phyloP scores from a whole-genome alignment of 2,113 vertebrate genomes.

The Laticauda colubrina region DNA sequence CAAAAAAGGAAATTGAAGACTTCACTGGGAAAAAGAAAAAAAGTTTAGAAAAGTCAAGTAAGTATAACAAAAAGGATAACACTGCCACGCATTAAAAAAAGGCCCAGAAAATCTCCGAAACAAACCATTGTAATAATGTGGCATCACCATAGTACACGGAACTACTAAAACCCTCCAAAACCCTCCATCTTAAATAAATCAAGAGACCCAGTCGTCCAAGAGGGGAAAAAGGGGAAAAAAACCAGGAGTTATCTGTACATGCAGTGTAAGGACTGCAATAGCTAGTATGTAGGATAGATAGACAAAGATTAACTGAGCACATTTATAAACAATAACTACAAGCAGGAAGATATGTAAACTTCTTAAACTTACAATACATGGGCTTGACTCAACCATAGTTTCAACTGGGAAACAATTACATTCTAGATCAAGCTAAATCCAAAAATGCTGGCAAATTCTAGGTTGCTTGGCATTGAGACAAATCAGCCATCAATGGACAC shows the following conservation, averaged over 20 bases:
- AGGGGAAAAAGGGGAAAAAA: fast-evolving
- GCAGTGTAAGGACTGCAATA: neutral
- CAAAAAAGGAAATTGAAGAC: neutral
- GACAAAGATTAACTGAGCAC: neutral
- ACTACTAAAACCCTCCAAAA: neutral
- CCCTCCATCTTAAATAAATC: neutral
- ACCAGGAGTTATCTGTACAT: neutral
- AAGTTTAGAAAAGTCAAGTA: neutral
- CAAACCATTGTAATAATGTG: neutral
- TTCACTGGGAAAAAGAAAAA: neutral
- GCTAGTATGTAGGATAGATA: neutral
- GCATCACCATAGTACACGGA: neutral
- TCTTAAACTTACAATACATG: neutral
- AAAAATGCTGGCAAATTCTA: neutral
- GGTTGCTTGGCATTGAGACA: neutral
- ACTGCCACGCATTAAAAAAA: neutral
- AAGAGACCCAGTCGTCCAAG: neutral
- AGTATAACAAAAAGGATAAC: neutral
- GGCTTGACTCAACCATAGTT: neutral
- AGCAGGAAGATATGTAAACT: neutral
- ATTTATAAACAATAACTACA: neutral
- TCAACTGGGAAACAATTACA: neutral
- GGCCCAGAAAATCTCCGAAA: neutral
- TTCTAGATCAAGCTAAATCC: neutral
- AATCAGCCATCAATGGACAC: neutral